A percentile compares a stretch with the other conserved stretches of the same genome.
These are phyloP conservation scores for Busseola fusca DNA, from an alignment of 2,888 invertebrate genomes.

Conservation along the genomic window DNA sequence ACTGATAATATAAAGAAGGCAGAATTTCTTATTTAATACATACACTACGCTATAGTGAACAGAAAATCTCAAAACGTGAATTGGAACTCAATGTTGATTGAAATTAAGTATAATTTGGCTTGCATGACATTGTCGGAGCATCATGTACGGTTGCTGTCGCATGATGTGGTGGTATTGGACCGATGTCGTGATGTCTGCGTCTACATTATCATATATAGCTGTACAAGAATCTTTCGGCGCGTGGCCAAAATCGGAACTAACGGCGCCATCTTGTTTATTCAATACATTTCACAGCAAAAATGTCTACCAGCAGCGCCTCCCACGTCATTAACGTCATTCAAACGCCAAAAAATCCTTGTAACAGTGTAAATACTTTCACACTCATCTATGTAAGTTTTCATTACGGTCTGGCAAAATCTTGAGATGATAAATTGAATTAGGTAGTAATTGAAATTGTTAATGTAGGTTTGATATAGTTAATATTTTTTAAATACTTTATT, in stretches of 20 bases:
- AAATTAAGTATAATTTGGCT: conserved; percentile 48
- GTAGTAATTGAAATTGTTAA: neutral
- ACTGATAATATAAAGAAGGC: too few relatives aligned
- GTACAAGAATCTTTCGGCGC: neutral
- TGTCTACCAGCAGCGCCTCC: neutral
- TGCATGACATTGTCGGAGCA: conserved; percentile 57
- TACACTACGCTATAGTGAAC: conserved; percentile 22
- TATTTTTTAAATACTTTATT: too few relatives aligned
- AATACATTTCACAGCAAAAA: neutral
- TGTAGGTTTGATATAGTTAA: neutral
- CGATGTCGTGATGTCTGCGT: conserved; percentile 42
- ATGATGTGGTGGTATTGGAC: conserved; percentile 50
- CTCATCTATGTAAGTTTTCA: conserved; percentile 20
- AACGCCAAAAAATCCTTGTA: neutral
- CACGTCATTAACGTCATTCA: neutral
- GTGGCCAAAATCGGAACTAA: neutral
- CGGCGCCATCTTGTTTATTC: neutral
- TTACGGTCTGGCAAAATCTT: conserved; percentile 47
- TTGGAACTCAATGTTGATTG: conserved; percentile 13
- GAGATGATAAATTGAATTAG: neutral
- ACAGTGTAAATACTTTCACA: conserved; percentile 26
- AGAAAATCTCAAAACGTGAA: conserved; percentile 6
- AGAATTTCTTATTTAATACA: neutral
- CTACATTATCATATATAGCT: conserved; percentile 26
- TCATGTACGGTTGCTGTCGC: conserved; percentile 48